phyloP scores from a whole-genome alignment of 2,888 invertebrate genomes.

The Baccha elongata region DNA sequence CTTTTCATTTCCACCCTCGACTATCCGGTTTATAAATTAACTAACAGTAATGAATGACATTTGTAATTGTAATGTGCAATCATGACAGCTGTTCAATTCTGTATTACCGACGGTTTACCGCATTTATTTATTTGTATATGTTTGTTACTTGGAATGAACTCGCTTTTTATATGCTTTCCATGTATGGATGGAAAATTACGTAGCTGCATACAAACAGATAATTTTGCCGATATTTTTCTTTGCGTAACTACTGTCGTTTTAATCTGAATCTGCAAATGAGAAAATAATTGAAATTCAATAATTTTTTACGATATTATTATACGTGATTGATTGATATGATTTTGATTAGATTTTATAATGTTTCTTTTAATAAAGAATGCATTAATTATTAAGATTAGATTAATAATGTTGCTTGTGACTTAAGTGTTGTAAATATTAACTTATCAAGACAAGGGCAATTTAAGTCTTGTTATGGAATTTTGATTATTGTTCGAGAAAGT shows the following conservation, averaged over 20 bases:
- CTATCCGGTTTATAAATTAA: background rate
- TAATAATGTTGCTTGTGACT: background rate
- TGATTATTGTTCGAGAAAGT: background rate
- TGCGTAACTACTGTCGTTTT: constrained; percentile 18
- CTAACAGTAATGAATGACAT: constrained; percentile 14
- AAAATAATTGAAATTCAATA: background rate
- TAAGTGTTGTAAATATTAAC: background rate
- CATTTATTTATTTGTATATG: constrained; percentile 5
- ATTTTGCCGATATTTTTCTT: constrained; percentile 21
- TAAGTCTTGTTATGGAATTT: background rate
- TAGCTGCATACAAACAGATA: constrained; percentile 28
- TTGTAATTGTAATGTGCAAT: constrained; percentile 15
- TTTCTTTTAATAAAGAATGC: background rate
- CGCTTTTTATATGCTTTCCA: constrained; percentile 54
- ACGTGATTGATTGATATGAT: background rate
- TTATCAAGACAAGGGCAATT: background rate
- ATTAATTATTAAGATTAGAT: background rate
- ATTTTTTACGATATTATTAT: constrained; percentile 19
- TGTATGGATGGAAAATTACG: constrained; percentile 64
- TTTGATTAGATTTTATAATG: background rate
- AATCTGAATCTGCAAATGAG: background rate
- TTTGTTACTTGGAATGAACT: constrained; percentile 41
- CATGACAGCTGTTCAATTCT: constrained; percentile 1
- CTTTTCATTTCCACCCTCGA: background rate
- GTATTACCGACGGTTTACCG: background rate